A percentile compares a stretch with the other conserved stretches of the same genome.
Evolutionary conservation across 2,888 invertebrate genomes (phyloP).

Genomic region (Melieria picta): DNA sequence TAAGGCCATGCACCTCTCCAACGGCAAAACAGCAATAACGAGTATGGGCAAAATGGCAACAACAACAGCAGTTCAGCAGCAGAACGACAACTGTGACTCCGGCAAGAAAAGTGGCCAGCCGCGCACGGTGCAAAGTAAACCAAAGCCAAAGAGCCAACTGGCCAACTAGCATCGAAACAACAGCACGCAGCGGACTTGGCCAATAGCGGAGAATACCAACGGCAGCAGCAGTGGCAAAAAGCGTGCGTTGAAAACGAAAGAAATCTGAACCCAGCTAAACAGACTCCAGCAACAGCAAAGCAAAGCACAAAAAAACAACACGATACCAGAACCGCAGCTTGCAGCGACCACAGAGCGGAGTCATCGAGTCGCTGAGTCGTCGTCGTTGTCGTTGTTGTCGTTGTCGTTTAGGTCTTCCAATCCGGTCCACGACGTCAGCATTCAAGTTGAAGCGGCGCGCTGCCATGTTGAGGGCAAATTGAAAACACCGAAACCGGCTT

Average conservation of each 20-base stretch:
- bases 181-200: constrained; percentile 4
- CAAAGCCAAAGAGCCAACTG: neutral
- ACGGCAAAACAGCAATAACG: constrained; percentile 25
- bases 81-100: constrained; percentile 30
- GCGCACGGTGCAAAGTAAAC: neutral
- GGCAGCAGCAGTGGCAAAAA: constrained; percentile 16
- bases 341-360: neutral
- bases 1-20: constrained; percentile 59
- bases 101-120: constrained; percentile 26
- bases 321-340: too few species aligned
- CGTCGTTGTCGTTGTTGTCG: neutral
- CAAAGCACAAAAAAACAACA: too few species aligned
- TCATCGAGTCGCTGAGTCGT: neutral
- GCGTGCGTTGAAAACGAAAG: constrained; percentile 35
- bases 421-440: constrained; percentile 26
- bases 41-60: constrained; percentile 9
- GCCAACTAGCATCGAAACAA: constrained; percentile 35
- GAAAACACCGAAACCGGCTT: constrained; percentile 29
- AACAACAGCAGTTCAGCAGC: constrained; percentile 1
- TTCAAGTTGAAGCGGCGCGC: neutral
- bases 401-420: constrained; percentile 10
- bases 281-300: constrained; percentile 8
- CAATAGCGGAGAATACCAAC: constrained; percentile 1
- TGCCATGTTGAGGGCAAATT: constrained; percentile 1
- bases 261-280: constrained; percentile 20